phyloP scores from a whole-genome alignment of 1,140 invertebrate genomes.

The Lordiphosa clarofinis region DNA sequence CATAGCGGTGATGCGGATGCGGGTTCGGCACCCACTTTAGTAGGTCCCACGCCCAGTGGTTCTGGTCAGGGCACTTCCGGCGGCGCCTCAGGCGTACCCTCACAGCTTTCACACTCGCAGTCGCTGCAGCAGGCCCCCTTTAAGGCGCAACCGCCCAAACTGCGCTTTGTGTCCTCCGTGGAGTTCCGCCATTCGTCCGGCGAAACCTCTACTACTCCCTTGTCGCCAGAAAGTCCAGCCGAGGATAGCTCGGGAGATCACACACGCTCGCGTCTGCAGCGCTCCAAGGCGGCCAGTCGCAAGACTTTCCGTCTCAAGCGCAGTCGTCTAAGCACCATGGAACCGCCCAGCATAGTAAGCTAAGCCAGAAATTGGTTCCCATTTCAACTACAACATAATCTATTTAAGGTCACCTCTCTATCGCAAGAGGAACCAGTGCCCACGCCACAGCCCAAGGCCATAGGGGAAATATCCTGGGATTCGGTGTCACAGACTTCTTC shows the following conservation, averaged over 20 bases:
- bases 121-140: constrained; percentile 75
- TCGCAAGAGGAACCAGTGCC: constrained; percentile 54
- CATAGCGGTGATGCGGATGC: constrained; percentile 70
- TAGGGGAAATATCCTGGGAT: constrained; percentile 86
- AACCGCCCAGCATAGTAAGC: constrained; percentile 77
- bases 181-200: constrained; percentile 80
- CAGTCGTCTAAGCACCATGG: constrained; percentile 82
- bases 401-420: constrained; percentile 63
- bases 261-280: constrained; percentile 87
- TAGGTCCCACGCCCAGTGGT: constrained; percentile 50
- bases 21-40: constrained; percentile 69
- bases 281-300: constrained; percentile 95
- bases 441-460: constrained; percentile 60
- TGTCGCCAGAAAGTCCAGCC: constrained; percentile 86
- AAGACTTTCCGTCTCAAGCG: constrained; percentile 94
- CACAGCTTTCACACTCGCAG: constrained; percentile 76
- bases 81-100: constrained; percentile 52
- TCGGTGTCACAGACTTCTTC: constrained; percentile 89
- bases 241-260: constrained; percentile 85
- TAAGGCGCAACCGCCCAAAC: constrained; percentile 82
- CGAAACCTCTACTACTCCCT: constrained; percentile 86
- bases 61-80: constrained; percentile 53
- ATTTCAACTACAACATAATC: constrained; percentile 26
- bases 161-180: constrained; percentile 87
- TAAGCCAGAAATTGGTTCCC: constrained; percentile 35